These are phyloP conservation scores for Bombus vancouverensis DNA, from an alignment of 1,140 invertebrate genomes.

Conservation along the genomic window DNA sequence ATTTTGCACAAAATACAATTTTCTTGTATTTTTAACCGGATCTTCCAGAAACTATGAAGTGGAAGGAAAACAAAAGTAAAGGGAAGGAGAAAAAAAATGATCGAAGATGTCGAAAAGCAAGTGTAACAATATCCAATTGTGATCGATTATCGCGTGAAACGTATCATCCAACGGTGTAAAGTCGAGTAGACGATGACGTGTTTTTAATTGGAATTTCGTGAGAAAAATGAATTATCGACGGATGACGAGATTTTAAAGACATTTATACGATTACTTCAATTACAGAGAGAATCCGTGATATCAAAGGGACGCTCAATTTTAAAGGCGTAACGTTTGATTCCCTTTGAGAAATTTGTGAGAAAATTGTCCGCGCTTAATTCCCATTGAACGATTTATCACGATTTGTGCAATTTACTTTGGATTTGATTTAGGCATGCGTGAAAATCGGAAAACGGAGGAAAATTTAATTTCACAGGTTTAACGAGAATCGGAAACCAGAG, in stretches of 20 bases:
- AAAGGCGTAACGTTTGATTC: no score
- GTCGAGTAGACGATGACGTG: not conserved
- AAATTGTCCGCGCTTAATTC: no score
- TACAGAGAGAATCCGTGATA: not conserved
- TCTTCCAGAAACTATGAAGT: no score
- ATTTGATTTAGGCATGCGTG: not conserved
- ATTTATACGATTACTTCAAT: not conserved
- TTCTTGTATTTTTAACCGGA: no score
- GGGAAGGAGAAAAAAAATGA: no score
- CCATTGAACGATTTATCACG: not conserved
- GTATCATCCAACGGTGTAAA: no score
- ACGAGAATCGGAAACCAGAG: not conserved
- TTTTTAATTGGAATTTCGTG: slow-evolving; percentile 9
- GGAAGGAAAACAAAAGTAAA: no score
- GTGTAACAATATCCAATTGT: not conserved
- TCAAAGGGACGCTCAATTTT: no score
- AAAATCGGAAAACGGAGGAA: not conserved
- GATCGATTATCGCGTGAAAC: not conserved
- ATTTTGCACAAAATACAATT: no score
- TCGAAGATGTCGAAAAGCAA: no score
- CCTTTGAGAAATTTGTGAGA: no score
- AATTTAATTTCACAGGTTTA: not conserved
- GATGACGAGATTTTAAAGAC: not conserved
- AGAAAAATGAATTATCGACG: slow-evolving; percentile 10
- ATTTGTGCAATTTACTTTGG: no score